Evolutionary conservation across 2,113 vertebrate species (phyloP), one percentile per base, ranked within the genome.

Genomic region (Tachysurus vachellii): DNA sequence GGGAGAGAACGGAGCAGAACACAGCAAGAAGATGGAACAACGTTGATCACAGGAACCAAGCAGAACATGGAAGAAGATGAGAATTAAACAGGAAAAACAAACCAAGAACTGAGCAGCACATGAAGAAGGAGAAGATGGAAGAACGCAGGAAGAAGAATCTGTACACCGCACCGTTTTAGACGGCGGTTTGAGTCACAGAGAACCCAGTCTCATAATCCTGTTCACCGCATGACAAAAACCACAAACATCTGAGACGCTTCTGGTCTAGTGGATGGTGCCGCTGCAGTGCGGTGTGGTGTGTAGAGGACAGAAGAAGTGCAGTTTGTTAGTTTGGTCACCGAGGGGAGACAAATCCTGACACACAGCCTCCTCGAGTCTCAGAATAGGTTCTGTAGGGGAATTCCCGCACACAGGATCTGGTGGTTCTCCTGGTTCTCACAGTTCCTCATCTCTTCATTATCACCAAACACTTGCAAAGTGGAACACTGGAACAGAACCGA

Each of bases 271-370:
- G 21, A 13, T 5, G 23, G 73, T 26, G 19, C 16, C 53, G 9
- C 13, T 28, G 44, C 47, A 77, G 14, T 17, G 53, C 21, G 2
- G n/a, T 7, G 5, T 36, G 2, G n/a, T n/a, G 4, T 50, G 4
- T 2, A 9, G 61, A 26, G 9, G n/a, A 0, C 42, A 17, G 4
- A 82, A 66, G 23, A 31, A 36, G 64, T 86, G 88, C 44, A 86
- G 80, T 85, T 81, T 53, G 82, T 64, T 23, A 7, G 21, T 86
- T 80, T 85, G 80, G 77, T 83, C 90, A 91, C 90, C 87, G 84
- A 82, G 80, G 73, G 90, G 88, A 81, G 90, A 88, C 90, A 91
- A 62, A 89, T 73, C 87, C 88, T 84, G 44, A 83, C 68, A 13
- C 10, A 62, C 56, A 5, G 42, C 1, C 11, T 56, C 28, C 50